These are phyloP conservation scores for Aproaerema taeniolella DNA, from an alignment of 2,888 invertebrate genomes.

Conservation along the genomic window DNA sequence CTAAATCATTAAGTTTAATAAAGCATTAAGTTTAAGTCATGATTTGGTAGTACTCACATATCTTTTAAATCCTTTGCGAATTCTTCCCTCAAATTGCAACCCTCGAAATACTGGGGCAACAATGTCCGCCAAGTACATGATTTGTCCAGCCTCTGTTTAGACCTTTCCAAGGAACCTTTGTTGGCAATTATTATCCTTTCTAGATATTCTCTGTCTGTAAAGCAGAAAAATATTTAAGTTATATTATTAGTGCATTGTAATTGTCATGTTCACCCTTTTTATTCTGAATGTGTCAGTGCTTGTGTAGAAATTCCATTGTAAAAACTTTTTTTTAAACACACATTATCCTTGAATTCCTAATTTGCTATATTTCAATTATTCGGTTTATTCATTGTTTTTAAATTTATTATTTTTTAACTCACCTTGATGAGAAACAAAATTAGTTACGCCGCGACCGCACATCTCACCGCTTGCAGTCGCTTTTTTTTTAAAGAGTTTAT, in stretches of 20 bases:
- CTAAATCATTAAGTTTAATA: too few relatives aligned
- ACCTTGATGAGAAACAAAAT: too few relatives aligned
- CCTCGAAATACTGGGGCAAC: slow-evolving; percentile 26
- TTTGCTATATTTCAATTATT: neutral
- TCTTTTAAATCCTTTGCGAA: neutral
- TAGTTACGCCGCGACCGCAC: too few relatives aligned
- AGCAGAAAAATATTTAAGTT: slow-evolving; percentile 37
- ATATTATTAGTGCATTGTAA: too few relatives aligned
- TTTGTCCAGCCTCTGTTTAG: slow-evolving; percentile 32
- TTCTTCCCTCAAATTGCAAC: slow-evolving; percentile 15
- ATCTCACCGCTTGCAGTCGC: too few relatives aligned
- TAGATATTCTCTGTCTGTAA: slow-evolving; percentile 31
- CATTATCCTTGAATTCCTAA: neutral
- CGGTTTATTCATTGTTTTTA: neutral
- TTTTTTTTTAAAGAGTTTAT: too few relatives aligned
- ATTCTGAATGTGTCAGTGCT: neutral
- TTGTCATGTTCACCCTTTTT: neutral
- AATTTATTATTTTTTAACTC: too few relatives aligned
- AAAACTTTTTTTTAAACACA: neutral
- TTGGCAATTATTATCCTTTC: slow-evolving; percentile 29
- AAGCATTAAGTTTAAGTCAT: too few relatives aligned
- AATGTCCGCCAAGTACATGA: slow-evolving; percentile 31
- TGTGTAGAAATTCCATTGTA: neutral
- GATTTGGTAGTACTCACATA: neutral
- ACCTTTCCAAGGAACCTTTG: slow-evolving; percentile 38